Evolutionary conservation across 2,113 vertebrate species (phyloP), one percentile per base, ranked within the genome.

Genomic region (Electrona antarctica): DNA sequence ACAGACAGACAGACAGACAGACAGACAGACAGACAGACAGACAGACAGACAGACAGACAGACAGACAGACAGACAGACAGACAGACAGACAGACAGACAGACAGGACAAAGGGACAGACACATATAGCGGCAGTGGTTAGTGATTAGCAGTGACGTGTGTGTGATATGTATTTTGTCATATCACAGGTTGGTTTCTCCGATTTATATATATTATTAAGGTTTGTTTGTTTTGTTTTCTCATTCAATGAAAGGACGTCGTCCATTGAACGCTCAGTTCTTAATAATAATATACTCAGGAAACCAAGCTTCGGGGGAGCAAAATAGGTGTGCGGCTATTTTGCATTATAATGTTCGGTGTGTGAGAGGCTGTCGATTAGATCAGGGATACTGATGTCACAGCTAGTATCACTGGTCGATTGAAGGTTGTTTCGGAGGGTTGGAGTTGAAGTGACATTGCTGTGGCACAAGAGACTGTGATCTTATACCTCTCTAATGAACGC

Each of bases 51-150:
- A 21, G 21, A 21, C 21, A 21, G 21, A 21, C 21, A 21, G 21
- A 21, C 21, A 21, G 21, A 21, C 21, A 21, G 21, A 14, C 10
- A 15, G 50, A 61, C 73, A 60, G 66, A 69, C 49, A 64, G 7
- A 60, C 8, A 70, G 45, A 46, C 29, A 49, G 11, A 71, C 12
- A 55, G 12, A 54, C 21, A 41, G 12, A 65, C 11, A 70, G 49
- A 46, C 60, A 64, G 64, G 15, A 64, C 62, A 71, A n/a, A 72
- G 52, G 75, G 28, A 78, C 61, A 74, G 41, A 83, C 11, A 14
- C 41, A 73, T 3, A 62, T 48, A 67, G 64, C 64, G 71, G 77
- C 58, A n/a, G 62, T 3, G 69, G 77, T 90, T 46, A 81, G 58
- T 21, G 33, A 28, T 10, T 0, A 67, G 76, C 21, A 12, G 10